Percentiles rank a stretch among this genome's conserved stretches.
Conservation (phyloP, 1,140 invertebrate genomes). For the Dysdera silvatica region DNA sequence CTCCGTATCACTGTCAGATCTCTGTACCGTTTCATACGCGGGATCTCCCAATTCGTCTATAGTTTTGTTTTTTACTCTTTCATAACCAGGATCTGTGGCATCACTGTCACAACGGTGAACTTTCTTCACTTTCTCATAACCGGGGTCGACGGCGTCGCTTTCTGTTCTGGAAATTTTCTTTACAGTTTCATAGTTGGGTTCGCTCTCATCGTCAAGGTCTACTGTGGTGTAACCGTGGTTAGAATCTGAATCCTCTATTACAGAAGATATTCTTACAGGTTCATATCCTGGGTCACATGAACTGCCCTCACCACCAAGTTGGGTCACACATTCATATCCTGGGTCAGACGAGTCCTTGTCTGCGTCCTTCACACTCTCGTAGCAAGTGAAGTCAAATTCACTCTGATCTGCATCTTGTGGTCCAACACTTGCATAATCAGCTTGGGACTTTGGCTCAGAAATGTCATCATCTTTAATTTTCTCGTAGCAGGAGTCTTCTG, state of each 20-base stretch:
- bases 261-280: conserved; percentile 12
- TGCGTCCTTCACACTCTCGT: conserved; percentile 24
- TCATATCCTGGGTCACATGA: conserved; percentile 25
- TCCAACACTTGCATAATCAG: neutral
- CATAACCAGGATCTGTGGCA: conserved; percentile 28
- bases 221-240: conserved; percentile 22
- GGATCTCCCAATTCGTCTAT: conserved; percentile 9
- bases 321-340: conserved; percentile 21
- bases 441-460: neutral
- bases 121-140: conserved; percentile 27
- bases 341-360: conserved; percentile 24
- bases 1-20: conserved; percentile 25
- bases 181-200: conserved; percentile 22
- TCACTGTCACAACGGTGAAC: conserved; percentile 16
- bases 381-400: conserved; percentile 6
- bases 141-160: conserved; percentile 24
- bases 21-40: conserved; percentile 24
- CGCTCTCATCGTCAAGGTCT: conserved; percentile 5
- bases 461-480: conserved; percentile 3
- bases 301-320: neutral
- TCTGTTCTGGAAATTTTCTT: conserved; percentile 14
- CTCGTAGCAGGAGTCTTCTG: conserved; percentile 25
- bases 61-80: conserved; percentile 13
- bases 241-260: conserved; percentile 24
- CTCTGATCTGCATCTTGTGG: neutral